Evolutionary conservation across 2,113 vertebrate genomes (phyloP).

Genomic region (Mirza zaza): DNA sequence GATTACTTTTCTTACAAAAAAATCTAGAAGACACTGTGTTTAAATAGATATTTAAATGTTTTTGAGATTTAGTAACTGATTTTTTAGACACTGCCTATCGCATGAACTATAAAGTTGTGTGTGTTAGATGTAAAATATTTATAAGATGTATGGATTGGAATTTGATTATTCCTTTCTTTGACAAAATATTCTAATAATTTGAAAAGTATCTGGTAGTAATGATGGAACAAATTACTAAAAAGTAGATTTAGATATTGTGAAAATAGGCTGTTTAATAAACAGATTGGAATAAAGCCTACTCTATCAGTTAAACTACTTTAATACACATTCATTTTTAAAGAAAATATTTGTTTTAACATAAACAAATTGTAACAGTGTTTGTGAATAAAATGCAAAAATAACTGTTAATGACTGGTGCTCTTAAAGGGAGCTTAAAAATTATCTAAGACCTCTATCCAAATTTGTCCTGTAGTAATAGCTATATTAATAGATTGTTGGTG

Average conservation of each 20-base stretch:
- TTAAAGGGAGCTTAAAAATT: constrained; percentile 83
- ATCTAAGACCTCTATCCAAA: constrained; percentile 78
- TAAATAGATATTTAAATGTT: constrained; percentile 92
- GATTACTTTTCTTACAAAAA: constrained; percentile 89
- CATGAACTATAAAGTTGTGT: constrained; percentile 94
- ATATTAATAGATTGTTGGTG: constrained; percentile 86
- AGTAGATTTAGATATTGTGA: constrained; percentile 84
- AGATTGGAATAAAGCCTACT: constrained; percentile 84
- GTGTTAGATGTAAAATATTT: constrained; percentile 94
- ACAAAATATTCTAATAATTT: constrained; percentile 81
- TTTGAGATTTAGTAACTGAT: constrained; percentile 89
- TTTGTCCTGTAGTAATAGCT: constrained; percentile 87
- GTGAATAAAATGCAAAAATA: constrained; percentile 84
- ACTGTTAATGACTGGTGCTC: constrained; percentile 83
- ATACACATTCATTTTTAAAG: constrained; percentile 87
- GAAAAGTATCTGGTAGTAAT: constrained; percentile 73
- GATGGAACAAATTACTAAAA: constrained; percentile 79
- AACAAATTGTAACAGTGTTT: constrained; percentile 84
- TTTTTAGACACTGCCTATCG: constrained; percentile 92
- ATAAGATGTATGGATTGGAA: constrained; percentile 87
- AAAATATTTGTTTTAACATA: constrained; percentile 84
- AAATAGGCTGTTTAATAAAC: constrained; percentile 81
- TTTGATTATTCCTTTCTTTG: constrained; percentile 82
- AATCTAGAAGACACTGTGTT: constrained; percentile 91
- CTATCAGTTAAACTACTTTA: constrained; percentile 85